Evolutionary conservation across 2,888 invertebrate species (phyloP).

Genomic region (Abrostola triplasia): DNA sequence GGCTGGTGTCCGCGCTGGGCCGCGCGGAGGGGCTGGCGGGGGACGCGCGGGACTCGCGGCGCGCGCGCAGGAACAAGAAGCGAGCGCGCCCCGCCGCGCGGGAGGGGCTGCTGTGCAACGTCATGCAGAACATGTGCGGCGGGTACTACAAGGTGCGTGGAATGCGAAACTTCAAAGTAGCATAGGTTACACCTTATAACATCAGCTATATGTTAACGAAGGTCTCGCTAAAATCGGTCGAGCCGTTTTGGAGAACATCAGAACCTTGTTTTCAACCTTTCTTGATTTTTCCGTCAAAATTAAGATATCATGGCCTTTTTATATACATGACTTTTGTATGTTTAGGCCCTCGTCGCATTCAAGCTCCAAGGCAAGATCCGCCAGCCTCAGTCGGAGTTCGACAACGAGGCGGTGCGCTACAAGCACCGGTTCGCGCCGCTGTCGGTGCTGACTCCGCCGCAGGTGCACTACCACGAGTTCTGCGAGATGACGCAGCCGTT

Average conservation of each 20-base stretch:
- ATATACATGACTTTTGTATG: not conserved
- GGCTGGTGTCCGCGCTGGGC: conserved; percentile 96
- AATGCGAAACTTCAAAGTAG: too few species aligned
- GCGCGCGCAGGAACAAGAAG: conserved; percentile 88
- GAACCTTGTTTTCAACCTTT: too few species aligned
- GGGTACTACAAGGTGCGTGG: conserved; percentile 95
- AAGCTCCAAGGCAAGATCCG: conserved; percentile 95
- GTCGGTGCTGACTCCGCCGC: conserved; percentile 95
- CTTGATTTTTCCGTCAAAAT: too few species aligned
- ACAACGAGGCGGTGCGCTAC: conserved; percentile 97
- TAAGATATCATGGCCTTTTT: too few species aligned
- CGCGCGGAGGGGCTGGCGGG: conserved; percentile 95
- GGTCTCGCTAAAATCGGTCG: too few species aligned
- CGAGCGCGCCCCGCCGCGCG: conserved; percentile 93
- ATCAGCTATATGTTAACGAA: too few species aligned
- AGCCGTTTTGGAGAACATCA: not conserved
- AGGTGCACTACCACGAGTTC: conserved; percentile 96
- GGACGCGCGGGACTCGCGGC: conserved; percentile 84
- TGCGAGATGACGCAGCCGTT: conserved; percentile 93
- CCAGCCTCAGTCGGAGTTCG: conserved; percentile 95
- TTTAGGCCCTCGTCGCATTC: conserved; percentile 95
- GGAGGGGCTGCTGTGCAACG: conserved; percentile 96
- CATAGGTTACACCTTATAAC: too few species aligned
- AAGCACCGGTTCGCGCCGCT: conserved; percentile 98
- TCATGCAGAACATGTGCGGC: conserved; percentile 97